Conservation (phyloP, 2,113 vertebrate genomes). For the Mus musculus region GRCm39 chr1:181203501-181204000, state of each 20-base stretch:
- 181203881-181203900: neutral
- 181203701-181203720: neutral
- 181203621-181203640: neutral
- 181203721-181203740: neutral
- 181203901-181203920: neutral
- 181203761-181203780: no score
- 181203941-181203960: neutral
- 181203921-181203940: neutral
- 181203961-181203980: neutral
- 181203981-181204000: neutral
- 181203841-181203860: neutral
- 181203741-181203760: neutral
- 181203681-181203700: neutral
- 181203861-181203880: neutral
- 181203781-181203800: neutral
- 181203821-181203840: neutral
- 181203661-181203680: neutral
- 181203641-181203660: neutral
- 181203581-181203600: neutral
- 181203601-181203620: neutral
- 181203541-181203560: neutral
- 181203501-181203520: neutral
- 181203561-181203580: neutral
- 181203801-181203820: neutral
- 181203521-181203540: neutral